These are phyloP conservation scores for Patella ulyssiponensis DNA, from an alignment of 2,888 invertebrate species.

Conservation along the genomic window DNA sequence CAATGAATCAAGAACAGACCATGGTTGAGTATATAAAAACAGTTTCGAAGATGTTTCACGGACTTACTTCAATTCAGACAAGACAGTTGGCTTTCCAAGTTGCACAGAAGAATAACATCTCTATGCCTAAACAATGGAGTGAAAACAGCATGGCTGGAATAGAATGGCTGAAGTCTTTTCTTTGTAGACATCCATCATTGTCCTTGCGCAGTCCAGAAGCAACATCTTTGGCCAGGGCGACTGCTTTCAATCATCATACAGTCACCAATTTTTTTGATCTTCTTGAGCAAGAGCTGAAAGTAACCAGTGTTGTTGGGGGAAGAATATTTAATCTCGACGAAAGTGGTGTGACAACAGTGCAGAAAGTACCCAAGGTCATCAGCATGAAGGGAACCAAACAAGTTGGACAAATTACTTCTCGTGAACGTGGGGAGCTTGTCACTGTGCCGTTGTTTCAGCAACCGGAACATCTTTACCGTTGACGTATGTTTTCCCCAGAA, in stretches of 20 bases:
- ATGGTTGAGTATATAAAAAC: constrained; percentile 9
- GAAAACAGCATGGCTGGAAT: constrained; percentile 12
- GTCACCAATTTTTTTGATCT: background rate
- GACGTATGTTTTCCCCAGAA: constrained; percentile 27
- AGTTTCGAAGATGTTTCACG: constrained; percentile 16
- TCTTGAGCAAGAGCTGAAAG: background rate
- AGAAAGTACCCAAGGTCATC: constrained; percentile 16
- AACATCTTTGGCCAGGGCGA: constrained; percentile 4
- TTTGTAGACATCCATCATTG: background rate
- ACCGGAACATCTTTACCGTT: constrained; percentile 27
- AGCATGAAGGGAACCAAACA: constrained; percentile 22
- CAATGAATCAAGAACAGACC: constrained; percentile 6
- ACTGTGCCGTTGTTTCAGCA: constrained; percentile 29
- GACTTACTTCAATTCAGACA: constrained; percentile 10
- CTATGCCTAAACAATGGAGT: background rate
- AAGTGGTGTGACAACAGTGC: constrained; percentile 22
- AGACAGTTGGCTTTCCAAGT: constrained; percentile 6
- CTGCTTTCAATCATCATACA: background rate
- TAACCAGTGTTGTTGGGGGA: background rate
- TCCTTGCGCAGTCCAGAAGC: constrained; percentile 14
- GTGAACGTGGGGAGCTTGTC: constrained; percentile 26
- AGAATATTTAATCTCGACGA: constrained; percentile 24
- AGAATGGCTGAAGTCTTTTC: constrained; percentile 5
- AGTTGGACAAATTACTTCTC: constrained; percentile 27
- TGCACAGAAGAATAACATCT: background rate